phyloP scores from a whole-genome alignment of 1,140 invertebrate genomes.

The Sminthurides bifidus region DNA sequence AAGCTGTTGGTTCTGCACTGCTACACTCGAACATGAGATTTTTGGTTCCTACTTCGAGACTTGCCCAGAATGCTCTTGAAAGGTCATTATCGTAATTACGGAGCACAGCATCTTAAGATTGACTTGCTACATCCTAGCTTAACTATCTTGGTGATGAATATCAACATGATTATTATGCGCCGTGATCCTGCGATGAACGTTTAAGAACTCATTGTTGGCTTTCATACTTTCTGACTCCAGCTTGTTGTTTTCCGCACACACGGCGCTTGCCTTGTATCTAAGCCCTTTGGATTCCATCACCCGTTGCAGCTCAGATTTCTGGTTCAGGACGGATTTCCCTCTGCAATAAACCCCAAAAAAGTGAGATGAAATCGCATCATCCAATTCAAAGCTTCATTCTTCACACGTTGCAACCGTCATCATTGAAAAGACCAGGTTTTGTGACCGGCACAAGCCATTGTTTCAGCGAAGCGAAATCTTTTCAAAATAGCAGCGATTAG shows the following conservation, averaged over 20 bases:
- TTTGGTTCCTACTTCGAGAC: no score
- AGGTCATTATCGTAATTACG: no score
- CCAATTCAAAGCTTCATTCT: no score
- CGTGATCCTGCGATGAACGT: background rate
- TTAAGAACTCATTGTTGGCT: background rate
- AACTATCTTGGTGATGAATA: background rate
- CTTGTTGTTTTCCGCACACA: background rate
- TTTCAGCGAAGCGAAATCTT: background rate
- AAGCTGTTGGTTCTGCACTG: no score
- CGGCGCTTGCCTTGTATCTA: background rate
- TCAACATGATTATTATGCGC: background rate
- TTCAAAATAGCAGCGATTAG: background rate
- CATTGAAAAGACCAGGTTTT: no score
- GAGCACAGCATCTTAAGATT: no score
- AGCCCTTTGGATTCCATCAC: conserved; percentile 10
- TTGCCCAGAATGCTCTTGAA: no score
- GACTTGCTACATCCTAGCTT: conserved; percentile 14
- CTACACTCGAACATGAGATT: no score
- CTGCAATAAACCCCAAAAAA: background rate
- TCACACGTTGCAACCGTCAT: no score
- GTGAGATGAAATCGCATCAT: background rate
- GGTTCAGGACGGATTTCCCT: conserved; percentile 11
- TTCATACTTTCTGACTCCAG: background rate
- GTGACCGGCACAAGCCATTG: background rate
- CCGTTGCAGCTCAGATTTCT: conserved; percentile 12